Conservation (phyloP, 2,797 vertebrate genomes). For the Cichlasoma orientale region DNA sequence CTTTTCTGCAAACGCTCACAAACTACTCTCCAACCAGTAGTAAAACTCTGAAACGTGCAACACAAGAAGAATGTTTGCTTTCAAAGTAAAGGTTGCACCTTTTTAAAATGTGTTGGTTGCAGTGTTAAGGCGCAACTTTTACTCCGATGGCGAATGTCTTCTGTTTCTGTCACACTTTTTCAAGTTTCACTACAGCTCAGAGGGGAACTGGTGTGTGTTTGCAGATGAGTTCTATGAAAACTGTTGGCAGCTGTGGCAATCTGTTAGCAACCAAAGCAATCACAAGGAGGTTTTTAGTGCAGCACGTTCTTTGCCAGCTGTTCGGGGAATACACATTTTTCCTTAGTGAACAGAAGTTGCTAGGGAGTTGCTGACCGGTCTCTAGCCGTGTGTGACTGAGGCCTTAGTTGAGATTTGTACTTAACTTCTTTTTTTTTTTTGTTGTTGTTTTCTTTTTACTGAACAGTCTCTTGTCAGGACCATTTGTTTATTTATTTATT, state of each 20-base stretch:
- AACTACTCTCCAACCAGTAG: neutral
- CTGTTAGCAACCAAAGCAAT: neutral
- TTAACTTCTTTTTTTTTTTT: neutral
- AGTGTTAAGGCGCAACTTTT: neutral
- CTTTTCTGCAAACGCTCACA: neutral
- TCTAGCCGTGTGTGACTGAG: neutral
- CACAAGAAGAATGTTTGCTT: neutral
- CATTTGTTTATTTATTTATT: accelerated
- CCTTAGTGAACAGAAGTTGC: neutral
- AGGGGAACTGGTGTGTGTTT: neutral
- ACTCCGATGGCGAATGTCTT: neutral
- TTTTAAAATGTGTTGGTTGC: neutral
- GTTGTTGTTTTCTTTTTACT: neutral
- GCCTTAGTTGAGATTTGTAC: neutral
- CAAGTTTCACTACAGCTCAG: neutral
- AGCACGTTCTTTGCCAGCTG: neutral
- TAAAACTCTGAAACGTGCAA: neutral
- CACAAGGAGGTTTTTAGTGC: neutral
- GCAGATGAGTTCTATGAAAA: neutral
- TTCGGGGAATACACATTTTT: neutral
- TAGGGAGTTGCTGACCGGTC: neutral
- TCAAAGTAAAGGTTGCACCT: neutral
- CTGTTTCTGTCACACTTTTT: neutral
- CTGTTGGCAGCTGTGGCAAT: neutral
- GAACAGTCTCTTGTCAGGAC: neutral